Conservation (phyloP, 2,888 invertebrate species). For the Clanis bilineata region DNA sequence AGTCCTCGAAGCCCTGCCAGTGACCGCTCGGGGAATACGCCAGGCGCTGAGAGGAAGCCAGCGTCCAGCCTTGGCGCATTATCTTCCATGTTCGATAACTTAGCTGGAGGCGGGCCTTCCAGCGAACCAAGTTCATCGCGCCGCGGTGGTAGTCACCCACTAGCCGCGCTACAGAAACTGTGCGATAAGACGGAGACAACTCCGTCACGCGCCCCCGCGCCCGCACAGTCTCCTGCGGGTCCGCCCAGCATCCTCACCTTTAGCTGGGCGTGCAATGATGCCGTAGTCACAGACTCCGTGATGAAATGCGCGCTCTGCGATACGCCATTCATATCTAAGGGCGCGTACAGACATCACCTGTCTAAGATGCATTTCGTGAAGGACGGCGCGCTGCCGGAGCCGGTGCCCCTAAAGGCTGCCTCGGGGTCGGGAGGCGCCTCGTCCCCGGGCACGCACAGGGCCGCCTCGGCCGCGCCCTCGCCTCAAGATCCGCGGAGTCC, state of each 20-base stretch:
- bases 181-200: constrained; percentile 96
- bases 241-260: constrained; percentile 94
- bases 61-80: constrained; percentile 90
- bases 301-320: constrained; percentile 98
- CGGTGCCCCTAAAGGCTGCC: constrained; percentile 82
- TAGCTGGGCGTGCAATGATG: constrained; percentile 97
- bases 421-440: constrained; percentile 59
- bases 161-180: constrained; percentile 96
- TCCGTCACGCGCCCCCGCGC: constrained; percentile 81
- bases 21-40: constrained; percentile 88
- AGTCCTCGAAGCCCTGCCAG: constrained; percentile 90
- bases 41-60: constrained; percentile 84
- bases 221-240: constrained; percentile 83
- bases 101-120: constrained; percentile 83
- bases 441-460: constrained; percentile 71
- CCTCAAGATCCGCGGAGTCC: constrained; percentile 83
- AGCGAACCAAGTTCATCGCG: constrained; percentile 82
- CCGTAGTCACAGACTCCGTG: constrained; percentile 93
- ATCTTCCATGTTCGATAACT: constrained; percentile 94
- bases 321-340: constrained; percentile 97
- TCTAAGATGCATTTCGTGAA: constrained; percentile 98
- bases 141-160: constrained; percentile 91
- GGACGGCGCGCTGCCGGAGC: constrained; percentile 92
- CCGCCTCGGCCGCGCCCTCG: constrained; percentile 68
- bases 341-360: constrained; percentile 97